Evolutionary conservation across 2,113 vertebrate genomes (phyloP).

Genomic region (Andinoacara biseriatus): DNA sequence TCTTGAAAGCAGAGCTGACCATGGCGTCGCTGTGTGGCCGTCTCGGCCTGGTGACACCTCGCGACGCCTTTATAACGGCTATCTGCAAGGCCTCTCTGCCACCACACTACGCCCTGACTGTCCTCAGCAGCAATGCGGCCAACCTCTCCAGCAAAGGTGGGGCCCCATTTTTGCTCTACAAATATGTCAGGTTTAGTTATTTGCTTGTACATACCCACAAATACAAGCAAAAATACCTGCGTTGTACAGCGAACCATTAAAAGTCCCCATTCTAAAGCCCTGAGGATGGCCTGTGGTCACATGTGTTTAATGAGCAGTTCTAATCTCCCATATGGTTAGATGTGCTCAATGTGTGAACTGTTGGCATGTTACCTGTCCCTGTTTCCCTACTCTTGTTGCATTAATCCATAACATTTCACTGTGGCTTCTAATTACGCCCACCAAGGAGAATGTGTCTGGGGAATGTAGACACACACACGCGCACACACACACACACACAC

Average conservation of each 20-base stretch:
- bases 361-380: slow-evolving; percentile 31
- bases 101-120: slow-evolving; percentile 95
- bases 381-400: slow-evolving; percentile 24
- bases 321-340: slow-evolving; percentile 43
- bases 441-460: slow-evolving; percentile 42
- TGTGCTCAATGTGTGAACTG: slow-evolving; percentile 43
- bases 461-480: background rate
- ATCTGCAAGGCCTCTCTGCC: slow-evolving; percentile 98
- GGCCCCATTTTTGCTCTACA: no score
- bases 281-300: slow-evolving; percentile 42
- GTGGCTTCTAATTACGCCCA: slow-evolving; percentile 58
- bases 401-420: slow-evolving; percentile 55
- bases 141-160: slow-evolving; percentile 90
- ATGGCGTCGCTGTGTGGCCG: slow-evolving; percentile 96
- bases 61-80: slow-evolving; percentile 98
- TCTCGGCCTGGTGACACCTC: slow-evolving; percentile 92
- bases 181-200: background rate
- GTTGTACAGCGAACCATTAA: background rate
- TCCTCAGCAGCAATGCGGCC: slow-evolving; percentile 86
- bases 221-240: background rate
- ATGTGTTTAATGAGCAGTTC: slow-evolving; percentile 53
- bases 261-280: background rate
- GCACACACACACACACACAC: slow-evolving; percentile 15
- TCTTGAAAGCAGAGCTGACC: slow-evolving; percentile 96
- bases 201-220: background rate